phyloP scores from a whole-genome alignment of 2,797 vertebrate genomes.

The Serranus cabrilla region DNA sequence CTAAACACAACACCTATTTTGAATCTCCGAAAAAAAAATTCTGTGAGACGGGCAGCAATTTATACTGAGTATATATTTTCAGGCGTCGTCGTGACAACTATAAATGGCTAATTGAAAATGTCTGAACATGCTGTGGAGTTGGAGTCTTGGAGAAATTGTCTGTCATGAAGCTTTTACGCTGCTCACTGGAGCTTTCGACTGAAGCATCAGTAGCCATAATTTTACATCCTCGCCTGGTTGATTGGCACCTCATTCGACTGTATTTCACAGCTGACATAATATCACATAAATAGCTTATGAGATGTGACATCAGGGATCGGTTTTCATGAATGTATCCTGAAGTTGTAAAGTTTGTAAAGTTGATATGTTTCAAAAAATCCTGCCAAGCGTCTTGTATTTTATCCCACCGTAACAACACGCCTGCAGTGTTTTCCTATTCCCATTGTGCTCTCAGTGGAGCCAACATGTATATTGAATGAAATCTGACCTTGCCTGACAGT shows the following conservation, averaged over 20 bases:
- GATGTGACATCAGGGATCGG: conserved; percentile 23
- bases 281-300: conserved; percentile 24
- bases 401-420: conserved; percentile 17
- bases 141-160: conserved; percentile 3
- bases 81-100: conserved; percentile 20
- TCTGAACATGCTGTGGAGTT: conserved; percentile 16
- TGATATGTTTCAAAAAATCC: background rate
- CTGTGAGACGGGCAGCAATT: background rate
- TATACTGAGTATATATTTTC: background rate
- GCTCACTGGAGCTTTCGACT: conserved; percentile 21
- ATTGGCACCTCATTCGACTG: conserved; percentile 34
- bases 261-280: conserved; percentile 43
- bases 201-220: conserved; percentile 25
- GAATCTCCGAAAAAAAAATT: background rate
- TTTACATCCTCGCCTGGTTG: conserved; percentile 31
- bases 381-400: conserved; percentile 10
- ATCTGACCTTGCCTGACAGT: conserved; percentile 45
- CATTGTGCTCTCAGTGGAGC: background rate
- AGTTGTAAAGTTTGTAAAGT: conserved; percentile 35
- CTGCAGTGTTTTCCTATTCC: background rate
- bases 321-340: conserved; percentile 15
- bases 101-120: conserved; percentile 2
- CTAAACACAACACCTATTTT: background rate
- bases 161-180: conserved; percentile 24
- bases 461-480: conserved; percentile 26